A percentile compares a stretch with the other conserved stretches of the same genome.
Evolutionary conservation across 2,113 vertebrate genomes (phyloP).

Genomic region (Typhlomys cinereus): DNA sequence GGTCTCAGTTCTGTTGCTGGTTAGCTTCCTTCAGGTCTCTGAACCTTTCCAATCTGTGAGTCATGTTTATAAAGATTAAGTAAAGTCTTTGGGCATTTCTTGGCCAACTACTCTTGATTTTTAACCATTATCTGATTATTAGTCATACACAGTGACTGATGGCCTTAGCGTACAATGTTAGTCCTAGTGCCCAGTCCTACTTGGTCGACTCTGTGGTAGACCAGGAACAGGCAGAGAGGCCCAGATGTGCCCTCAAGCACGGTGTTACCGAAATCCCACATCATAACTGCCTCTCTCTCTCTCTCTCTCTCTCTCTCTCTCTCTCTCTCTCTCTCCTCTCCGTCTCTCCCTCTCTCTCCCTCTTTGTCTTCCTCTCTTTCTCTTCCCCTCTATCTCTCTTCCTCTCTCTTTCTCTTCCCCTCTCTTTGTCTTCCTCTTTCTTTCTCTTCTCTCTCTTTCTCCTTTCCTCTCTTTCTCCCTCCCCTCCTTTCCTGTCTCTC

Average conservation of each 20-base stretch:
- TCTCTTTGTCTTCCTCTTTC: too few relatives aligned
- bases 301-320: too few relatives aligned
- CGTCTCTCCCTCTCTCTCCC: too few relatives aligned
- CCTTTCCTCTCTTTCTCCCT: too few relatives aligned
- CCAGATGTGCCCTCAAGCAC: not conserved
- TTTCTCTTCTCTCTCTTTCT: too few relatives aligned
- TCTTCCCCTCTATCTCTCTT: too few relatives aligned
- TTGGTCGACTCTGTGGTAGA: too few relatives aligned
- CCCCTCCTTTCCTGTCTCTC: too few relatives aligned
- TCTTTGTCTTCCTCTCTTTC: too few relatives aligned
- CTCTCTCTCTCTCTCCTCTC: too few relatives aligned
- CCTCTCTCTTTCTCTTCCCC: too few relatives aligned
- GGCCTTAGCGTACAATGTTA: not conserved
- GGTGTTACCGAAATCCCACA: not conserved
- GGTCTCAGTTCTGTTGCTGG: not conserved
- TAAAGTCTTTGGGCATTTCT: not conserved
- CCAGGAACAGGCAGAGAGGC: not conserved
- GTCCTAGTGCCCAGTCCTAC: not conserved
- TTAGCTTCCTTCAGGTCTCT: not conserved
- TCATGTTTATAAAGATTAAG: not conserved
- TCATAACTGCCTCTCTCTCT: not conserved
- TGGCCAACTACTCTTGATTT: not conserved
- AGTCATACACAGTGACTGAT: not conserved
- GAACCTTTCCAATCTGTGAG: not conserved
- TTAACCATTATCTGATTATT: not conserved